phyloP scores from a whole-genome alignment of 2,113 vertebrate genomes.

The Motacilla tschutschensis region DNA sequence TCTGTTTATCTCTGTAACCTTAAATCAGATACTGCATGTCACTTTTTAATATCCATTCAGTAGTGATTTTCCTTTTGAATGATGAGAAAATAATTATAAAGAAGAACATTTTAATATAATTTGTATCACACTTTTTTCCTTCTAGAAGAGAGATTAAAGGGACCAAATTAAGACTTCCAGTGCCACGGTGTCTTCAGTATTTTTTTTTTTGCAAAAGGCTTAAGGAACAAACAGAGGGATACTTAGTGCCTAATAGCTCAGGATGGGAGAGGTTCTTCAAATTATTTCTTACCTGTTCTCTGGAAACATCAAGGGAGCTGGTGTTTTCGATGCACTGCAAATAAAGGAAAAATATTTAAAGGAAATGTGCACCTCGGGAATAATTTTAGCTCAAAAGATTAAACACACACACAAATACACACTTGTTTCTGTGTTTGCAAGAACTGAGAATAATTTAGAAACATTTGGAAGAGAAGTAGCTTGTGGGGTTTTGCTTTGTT shows the following conservation, averaged over 20 bases:
- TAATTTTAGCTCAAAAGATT: background rate
- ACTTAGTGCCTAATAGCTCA: background rate
- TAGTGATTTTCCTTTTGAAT: background rate
- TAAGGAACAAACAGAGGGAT: background rate
- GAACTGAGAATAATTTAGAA: background rate
- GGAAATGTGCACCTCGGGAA: background rate
- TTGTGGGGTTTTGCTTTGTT: background rate
- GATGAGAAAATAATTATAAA: background rate
- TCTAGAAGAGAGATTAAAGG: background rate
- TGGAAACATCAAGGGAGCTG: background rate
- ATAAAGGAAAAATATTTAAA: background rate
- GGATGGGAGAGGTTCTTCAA: background rate
- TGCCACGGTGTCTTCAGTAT: background rate
- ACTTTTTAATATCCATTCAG: background rate
- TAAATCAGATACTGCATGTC: background rate
- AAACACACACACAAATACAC: background rate
- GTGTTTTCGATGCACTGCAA: background rate
- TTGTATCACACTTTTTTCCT: background rate
- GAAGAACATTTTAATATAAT: background rate
- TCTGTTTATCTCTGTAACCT: background rate
- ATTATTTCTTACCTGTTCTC: background rate
- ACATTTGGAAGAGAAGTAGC: background rate
- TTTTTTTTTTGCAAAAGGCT: background rate
- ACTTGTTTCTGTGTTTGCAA: background rate
- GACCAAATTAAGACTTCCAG: background rate